Base-by-base conservation (phyloP, 1,140 invertebrate species). In the Apis cerana region DNA sequence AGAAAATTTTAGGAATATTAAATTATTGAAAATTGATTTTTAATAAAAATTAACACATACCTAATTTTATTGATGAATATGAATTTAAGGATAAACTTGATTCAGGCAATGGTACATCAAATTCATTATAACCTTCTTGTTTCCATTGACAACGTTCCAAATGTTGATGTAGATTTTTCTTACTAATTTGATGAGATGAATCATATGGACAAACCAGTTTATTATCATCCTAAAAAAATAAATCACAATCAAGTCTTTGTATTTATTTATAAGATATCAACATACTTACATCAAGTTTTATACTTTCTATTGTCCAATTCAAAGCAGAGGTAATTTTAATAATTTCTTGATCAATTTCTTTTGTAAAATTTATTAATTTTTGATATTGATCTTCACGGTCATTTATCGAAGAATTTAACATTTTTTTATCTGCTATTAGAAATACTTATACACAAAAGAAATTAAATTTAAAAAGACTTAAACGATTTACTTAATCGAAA, bases 91-190 rank as follows among this genome's bases (percentile, higher is more conserved):
- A 27, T 43, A 89, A 67, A 17, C 72, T 78, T 62, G 94, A 87
- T 75, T 94, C 93, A 7, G 95, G 94, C 56, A 95, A 87, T 74
- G 94, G 94, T 19, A 93, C 58, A 74, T 95, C 94, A 3, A 92
- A 82, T 76, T 90, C 74, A 52, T 84, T 76, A 84, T 95, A 95
- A 77, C 95, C 95, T 85, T 94, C 93, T 17, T 90, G 89, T 89
- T 92, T 94, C 91, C 95, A 92, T 71, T 92, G 91, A 89, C 95
- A 95, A 71, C 82, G 89, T 59, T 93, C 81, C 7, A 95, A 77
- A 91, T 95, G 95, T 62, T 91, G 83, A 64, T 93, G 90, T 8
- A 94, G 80, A 52, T 74, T 90, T 81, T 91, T 90, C 75, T 91
- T 77, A 23, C 90, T 90, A 59, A 95, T 83, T 81, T 88, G 89